Evolutionary conservation across 64 coral and sea anemone species (phyloP).

Genomic region (Trachythela sp.): DNA sequence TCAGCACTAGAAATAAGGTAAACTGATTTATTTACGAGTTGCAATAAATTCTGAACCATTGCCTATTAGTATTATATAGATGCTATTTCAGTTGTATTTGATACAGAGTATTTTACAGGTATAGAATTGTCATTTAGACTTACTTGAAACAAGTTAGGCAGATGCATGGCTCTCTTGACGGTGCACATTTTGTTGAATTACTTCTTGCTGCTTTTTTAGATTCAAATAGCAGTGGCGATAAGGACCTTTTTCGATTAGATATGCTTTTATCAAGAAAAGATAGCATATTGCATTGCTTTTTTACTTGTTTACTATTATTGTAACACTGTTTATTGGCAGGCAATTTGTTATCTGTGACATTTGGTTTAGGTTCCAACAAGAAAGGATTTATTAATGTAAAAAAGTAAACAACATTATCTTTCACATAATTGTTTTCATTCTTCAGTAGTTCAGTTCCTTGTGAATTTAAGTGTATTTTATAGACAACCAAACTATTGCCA

Average conservation of each 20-base stretch:
- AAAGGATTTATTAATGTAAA: too few species aligned
- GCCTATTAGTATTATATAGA: too few species aligned
- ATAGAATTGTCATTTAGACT: neutral
- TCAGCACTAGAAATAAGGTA: too few species aligned
- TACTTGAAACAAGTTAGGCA: conserved; percentile 10
- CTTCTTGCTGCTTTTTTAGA: neutral
- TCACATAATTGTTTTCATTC: too few species aligned
- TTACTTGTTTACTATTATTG: neutral
- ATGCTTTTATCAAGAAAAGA: neutral
- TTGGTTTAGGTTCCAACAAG: too few species aligned
- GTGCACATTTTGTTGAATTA: neutral
- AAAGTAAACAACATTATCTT: too few species aligned
- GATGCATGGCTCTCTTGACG: neutral
- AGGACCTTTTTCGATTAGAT: neutral
- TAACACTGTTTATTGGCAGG: too few species aligned
- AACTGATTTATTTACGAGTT: too few species aligned
- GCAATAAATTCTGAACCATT: too few species aligned
- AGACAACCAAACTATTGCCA: neutral
- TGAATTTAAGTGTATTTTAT: neutral
- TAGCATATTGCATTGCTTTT: neutral
- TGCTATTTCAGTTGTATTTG: too few species aligned
- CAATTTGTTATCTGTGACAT: too few species aligned
- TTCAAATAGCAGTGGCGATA: neutral
- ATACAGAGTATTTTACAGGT: too few species aligned
- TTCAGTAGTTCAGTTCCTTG: neutral